phyloP scores from a whole-genome alignment of 2,113 vertebrate species.

The Mionectes macconnelli region DNA sequence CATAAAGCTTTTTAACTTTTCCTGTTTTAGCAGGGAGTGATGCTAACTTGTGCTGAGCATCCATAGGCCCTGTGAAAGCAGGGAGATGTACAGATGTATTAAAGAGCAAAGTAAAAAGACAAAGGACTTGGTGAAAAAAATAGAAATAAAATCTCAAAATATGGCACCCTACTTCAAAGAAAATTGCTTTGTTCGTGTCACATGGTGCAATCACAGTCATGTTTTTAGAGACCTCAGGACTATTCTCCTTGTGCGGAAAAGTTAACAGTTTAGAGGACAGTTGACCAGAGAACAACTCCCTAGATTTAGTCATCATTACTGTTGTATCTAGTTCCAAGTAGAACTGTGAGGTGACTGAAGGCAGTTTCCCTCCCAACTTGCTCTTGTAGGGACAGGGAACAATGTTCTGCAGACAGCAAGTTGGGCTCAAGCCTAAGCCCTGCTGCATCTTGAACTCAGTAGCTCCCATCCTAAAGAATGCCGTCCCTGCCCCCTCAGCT shows the following conservation, averaged over 20 bases:
- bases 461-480: not conserved
- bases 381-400: not conserved
- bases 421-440: not conserved
- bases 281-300: not conserved
- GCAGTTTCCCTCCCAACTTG: not conserved
- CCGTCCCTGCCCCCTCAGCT: rapidly evolving
- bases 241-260: not conserved
- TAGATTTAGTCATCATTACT: not conserved
- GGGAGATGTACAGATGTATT: not conserved
- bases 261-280: not conserved
- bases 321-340: not conserved
- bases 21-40: conserved; percentile 1
- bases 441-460: not conserved
- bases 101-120: not conserved
- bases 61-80: not conserved
- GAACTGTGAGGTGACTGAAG: not conserved
- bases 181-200: not conserved
- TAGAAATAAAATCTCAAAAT: not conserved
- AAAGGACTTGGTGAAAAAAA: not conserved
- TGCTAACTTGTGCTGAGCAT: not conserved
- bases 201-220: not conserved
- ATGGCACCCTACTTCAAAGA: not conserved
- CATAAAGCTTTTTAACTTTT: conserved; percentile 20
- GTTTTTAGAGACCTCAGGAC: not conserved
- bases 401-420: not conserved